Percentiles rank a stretch among this genome's conserved stretches.
phyloP scores from a whole-genome alignment of 1,140 invertebrate genomes.

The Neodiprion fabricii region DNA sequence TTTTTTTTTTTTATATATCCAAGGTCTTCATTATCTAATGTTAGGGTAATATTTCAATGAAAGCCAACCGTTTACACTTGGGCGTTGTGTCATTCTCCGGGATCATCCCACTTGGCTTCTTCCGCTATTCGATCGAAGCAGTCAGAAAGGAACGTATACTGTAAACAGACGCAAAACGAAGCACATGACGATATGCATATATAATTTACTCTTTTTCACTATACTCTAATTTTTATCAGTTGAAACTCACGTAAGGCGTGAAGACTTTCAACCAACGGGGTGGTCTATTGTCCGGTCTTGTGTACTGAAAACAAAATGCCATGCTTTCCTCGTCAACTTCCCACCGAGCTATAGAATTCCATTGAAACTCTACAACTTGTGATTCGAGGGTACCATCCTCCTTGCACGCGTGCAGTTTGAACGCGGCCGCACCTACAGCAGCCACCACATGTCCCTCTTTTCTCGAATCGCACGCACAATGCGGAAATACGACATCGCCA shows the following conservation, averaged over 20 bases:
- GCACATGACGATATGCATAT: slow-evolving; percentile 15
- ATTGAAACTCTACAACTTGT: slow-evolving; percentile 85
- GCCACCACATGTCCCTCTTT: slow-evolving; percentile 92
- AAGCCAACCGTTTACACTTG: not conserved
- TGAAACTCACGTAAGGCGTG: slow-evolving; percentile 85
- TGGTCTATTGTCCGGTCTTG: slow-evolving; percentile 77
- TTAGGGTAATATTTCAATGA: not conserved
- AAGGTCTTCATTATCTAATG: not conserved
- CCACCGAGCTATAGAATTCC: slow-evolving; percentile 83
- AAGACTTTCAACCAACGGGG: slow-evolving; percentile 88
- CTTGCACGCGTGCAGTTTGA: slow-evolving; percentile 88
- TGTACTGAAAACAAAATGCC: slow-evolving; percentile 88
- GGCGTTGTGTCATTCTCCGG: slow-evolving; percentile 68
- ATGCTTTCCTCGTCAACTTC: slow-evolving; percentile 91
- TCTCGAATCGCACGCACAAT: slow-evolving; percentile 92
- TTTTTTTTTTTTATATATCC: not conserved
- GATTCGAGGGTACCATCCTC: slow-evolving; percentile 86
- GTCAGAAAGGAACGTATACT: slow-evolving; percentile 93
- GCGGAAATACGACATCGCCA: slow-evolving; percentile 91
- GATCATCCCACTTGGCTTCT: slow-evolving; percentile 83
- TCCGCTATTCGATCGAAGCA: slow-evolving; percentile 94
- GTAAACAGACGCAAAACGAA: slow-evolving; percentile 56
- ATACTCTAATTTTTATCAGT: not conserved
- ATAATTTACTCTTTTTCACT: slow-evolving; percentile 16
- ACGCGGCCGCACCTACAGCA: slow-evolving; percentile 73